Conservation (phyloP, 2,888 invertebrate genomes). For the Rutpela maculata region DNA sequence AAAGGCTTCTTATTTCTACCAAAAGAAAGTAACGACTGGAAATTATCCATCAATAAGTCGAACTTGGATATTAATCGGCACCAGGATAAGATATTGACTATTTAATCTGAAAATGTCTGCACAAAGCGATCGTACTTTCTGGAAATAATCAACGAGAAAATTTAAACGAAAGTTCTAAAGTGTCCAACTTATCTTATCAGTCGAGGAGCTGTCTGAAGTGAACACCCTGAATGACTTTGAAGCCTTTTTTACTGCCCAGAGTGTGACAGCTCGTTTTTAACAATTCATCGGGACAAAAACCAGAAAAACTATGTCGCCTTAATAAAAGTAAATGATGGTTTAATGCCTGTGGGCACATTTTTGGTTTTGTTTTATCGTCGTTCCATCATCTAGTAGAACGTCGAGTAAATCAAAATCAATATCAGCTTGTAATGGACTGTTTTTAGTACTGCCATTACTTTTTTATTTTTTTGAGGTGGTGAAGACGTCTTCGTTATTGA, state of each 20-base stretch:
- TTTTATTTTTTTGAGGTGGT: neutral
- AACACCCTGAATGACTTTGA: slow-evolving; percentile 28
- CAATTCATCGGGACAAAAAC: slow-evolving; percentile 18
- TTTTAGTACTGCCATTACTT: neutral
- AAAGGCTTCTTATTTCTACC: too few relatives aligned
- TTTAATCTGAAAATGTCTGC: neutral
- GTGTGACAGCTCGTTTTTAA: slow-evolving; percentile 24
- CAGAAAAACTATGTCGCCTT: slow-evolving; percentile 44
- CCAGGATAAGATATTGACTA: neutral
- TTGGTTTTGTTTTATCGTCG: neutral
- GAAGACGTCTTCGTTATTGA: neutral
- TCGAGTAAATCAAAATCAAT: neutral
- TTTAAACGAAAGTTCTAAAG: slow-evolving; percentile 24
- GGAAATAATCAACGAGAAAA: slow-evolving; percentile 34
- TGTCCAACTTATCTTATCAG: slow-evolving; percentile 28
- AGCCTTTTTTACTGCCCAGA: slow-evolving; percentile 22
- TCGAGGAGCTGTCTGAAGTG: slow-evolving; percentile 10
- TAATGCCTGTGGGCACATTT: slow-evolving; percentile 48
- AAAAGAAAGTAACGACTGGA: too few relatives aligned
- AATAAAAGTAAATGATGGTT: slow-evolving; percentile 57
- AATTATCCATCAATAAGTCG: neutral
- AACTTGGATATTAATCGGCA: slow-evolving; percentile 8
- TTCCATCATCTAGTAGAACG: neutral
- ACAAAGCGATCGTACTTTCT: neutral
- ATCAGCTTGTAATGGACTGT: neutral